Base-by-base conservation (phyloP, 2,888 invertebrate species). In the Drosophila meridiana region DNA sequence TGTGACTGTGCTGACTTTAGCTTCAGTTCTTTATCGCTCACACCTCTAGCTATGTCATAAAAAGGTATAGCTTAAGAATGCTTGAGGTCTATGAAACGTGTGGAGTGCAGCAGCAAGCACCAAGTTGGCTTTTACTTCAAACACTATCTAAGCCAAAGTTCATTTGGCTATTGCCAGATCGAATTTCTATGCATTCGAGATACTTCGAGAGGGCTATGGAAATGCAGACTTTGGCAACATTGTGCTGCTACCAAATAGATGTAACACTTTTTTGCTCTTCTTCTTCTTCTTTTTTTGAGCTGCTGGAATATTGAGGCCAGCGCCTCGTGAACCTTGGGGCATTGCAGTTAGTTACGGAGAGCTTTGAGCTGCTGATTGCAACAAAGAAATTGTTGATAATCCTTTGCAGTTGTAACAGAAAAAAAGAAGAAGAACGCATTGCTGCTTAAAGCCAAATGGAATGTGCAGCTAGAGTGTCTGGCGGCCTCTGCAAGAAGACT, bases 281-380 rank as follows among this genome's bases (percentile, higher is more conserved):
- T 36, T 11, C 34, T 20, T 34, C 20, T 2, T 8, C 2, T 8
- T 43, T 43, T 43, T 4, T 6, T 3, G 26, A 42, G 42, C 42
- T 32, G 11, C 43, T 36, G n/a, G 6, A 58, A 28, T 58, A 47
- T 48, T 57, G 56, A 28, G 36, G 45, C 9, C 36, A 47, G 45
- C n/a, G 40, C 40, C 58, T 45, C 34, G 34, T 47, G 20, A 38
- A 13, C 47, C 38, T 59, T 38, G 28, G 26, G 47, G 59, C 38
- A 59, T 48, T 48, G 38, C 28, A 14, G 36, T 36, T 36, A 26
- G 57, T 14, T 13, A 57, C 32, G 14, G 8, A 32, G 14, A 58
- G 28, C 45, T 47, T 28, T 38, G 28, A 36, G 38, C 14, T 48
- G 47, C 59, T 48, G 59, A 59, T 38, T 59, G 59, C 47, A 59